A percentile compares a stretch with the other conserved stretches of the same genome.
These are phyloP conservation scores for Phrynosoma platyrhinos DNA, from an alignment of 2,113 vertebrate genomes.

Conservation along the genomic window DNA sequence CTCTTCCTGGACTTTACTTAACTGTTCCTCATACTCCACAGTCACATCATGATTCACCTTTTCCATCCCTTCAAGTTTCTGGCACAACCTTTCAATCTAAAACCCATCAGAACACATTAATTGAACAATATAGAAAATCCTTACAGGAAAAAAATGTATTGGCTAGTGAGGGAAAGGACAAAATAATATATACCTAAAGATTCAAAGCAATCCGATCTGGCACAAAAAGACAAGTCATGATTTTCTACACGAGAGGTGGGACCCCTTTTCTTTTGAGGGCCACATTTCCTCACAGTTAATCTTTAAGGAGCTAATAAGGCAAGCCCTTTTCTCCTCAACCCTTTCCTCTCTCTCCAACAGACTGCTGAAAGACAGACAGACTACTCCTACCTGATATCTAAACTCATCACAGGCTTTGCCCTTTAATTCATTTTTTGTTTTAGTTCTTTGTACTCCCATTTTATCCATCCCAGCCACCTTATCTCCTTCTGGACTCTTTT, in stretches of 20 bases:
- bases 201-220: not conserved
- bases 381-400: not conserved
- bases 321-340: not conserved
- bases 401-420: not conserved
- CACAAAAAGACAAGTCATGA: not conserved
- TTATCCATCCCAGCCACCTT: not conserved
- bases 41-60: constrained; percentile 80
- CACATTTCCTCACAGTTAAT: not conserved
- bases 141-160: not conserved
- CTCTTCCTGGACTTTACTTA: constrained; percentile 88
- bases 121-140: not conserved
- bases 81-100: constrained; percentile 82
- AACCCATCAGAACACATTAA: constrained; percentile 31
- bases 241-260: not conserved
- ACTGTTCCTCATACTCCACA: constrained; percentile 87
- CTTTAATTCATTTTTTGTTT: not conserved
- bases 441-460: not conserved
- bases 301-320: not conserved
- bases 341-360: not conserved
- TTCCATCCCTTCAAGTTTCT: constrained; percentile 82
- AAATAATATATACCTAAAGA: not conserved
- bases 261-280: not conserved
- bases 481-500: not conserved
- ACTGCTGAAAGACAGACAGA: not conserved
- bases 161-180: not conserved